Percentiles rank a stretch among this genome's conserved stretches.
Evolutionary conservation across 2,113 vertebrate genomes (phyloP).

Genomic region (Cyprinus carpio): DNA sequence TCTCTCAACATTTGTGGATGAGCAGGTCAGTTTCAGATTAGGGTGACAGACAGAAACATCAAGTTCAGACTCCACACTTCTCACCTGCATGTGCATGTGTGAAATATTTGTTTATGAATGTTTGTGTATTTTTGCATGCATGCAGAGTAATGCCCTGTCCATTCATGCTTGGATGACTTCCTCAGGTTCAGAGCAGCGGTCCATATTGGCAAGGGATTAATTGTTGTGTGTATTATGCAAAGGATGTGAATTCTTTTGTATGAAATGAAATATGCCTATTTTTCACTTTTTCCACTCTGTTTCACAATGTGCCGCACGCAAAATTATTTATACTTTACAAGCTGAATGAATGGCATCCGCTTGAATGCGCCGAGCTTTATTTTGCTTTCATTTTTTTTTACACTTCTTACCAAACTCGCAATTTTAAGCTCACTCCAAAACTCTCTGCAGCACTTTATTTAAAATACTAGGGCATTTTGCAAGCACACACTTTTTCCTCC

Average conservation of each 20-base stretch:
- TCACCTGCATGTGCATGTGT: constrained; percentile 31
- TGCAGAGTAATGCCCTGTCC: constrained; percentile 41
- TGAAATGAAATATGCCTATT: constrained; percentile 46
- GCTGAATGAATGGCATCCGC: constrained; percentile 27
- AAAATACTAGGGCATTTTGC: not conserved
- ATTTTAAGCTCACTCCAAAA: constrained; percentile 14
- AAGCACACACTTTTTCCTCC: not conserved
- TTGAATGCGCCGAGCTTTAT: constrained; percentile 7
- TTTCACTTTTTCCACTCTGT: constrained; percentile 57
- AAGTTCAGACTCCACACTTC: constrained; percentile 15
- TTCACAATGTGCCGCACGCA: constrained; percentile 41
- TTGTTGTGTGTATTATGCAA: constrained; percentile 54
- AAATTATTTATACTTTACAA: constrained; percentile 41
- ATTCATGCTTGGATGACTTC: constrained; percentile 54
- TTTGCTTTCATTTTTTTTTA: constrained; percentile 1
- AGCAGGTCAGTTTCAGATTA: constrained; percentile 12
- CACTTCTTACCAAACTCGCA: not conserved
- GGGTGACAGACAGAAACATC: constrained; percentile 8
- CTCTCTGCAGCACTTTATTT: constrained; percentile 36
- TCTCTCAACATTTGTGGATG: not conserved
- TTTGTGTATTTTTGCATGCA: constrained; percentile 35
- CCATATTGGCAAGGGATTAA: constrained; percentile 45
- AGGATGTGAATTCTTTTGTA: constrained; percentile 48
- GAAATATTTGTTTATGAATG: constrained; percentile 38
- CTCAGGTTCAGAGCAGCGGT: constrained; percentile 17